phyloP scores from a whole-genome alignment of 2,113 vertebrate genomes.

The Corapipo altera region DNA sequence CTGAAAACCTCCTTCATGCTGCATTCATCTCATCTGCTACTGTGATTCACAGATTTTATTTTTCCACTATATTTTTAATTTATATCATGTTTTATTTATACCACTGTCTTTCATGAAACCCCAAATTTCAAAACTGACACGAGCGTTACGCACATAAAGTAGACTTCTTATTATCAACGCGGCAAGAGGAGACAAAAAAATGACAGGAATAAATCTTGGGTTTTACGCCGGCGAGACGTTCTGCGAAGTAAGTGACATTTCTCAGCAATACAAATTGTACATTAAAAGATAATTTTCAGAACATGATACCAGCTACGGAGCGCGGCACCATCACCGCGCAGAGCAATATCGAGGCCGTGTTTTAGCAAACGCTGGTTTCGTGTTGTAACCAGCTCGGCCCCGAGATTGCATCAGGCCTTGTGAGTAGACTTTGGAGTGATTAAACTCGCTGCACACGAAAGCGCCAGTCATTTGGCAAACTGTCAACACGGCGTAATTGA shows the following conservation, averaged over 20 bases:
- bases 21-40: background rate
- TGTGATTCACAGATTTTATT: background rate
- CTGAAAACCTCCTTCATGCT: constrained; percentile 12
- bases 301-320: constrained; percentile 61
- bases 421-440: constrained; percentile 45
- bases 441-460: constrained; percentile 39
- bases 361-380: background rate
- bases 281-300: constrained; percentile 78
- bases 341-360: background rate
- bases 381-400: constrained; percentile 2
- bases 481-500: constrained; percentile 57
- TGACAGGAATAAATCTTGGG: constrained; percentile 73
- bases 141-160: constrained; percentile 20
- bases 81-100: constrained; percentile 67
- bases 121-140: constrained; percentile 61
- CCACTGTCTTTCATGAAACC: constrained; percentile 53
- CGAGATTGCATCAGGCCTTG: background rate
- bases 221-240: constrained; percentile 62
- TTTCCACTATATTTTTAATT: constrained; percentile 48
- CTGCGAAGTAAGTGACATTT: constrained; percentile 57
- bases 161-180: constrained; percentile 67
- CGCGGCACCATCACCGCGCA: constrained; percentile 10
- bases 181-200: constrained; percentile 64
- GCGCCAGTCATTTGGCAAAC: constrained; percentile 42
- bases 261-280: constrained; percentile 68